These are phyloP conservation scores for Drosophila pseudoobscura DNA, from an alignment of 1,140 invertebrate species.

Conservation along the genomic window DNA sequence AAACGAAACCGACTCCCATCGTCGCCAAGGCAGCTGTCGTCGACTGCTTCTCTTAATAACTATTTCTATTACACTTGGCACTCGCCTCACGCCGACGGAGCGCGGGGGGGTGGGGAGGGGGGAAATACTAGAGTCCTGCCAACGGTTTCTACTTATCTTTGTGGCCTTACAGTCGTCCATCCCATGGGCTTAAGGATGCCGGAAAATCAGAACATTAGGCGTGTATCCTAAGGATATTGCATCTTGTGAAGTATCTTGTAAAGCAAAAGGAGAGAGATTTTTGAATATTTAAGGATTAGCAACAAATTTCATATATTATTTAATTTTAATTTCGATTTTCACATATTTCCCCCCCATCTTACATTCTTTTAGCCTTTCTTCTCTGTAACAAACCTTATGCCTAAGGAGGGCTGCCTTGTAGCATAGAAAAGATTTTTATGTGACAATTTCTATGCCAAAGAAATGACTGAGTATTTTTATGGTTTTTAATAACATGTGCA, in stretches of 20 bases:
- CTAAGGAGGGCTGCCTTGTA: conserved; percentile 7
- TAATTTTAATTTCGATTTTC: too few species aligned
- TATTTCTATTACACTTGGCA: conserved; percentile 79
- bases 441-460: conserved; percentile 20
- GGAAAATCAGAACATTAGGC: conserved; percentile 13
- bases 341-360: neutral
- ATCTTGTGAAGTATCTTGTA: neutral
- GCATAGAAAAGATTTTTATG: conserved; percentile 23
- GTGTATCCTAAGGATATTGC: neutral
- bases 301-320: too few species aligned
- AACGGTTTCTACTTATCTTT: conserved; percentile 72
- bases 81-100: conserved; percentile 58
- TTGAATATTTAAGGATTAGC: too few species aligned
- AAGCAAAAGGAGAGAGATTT: neutral
- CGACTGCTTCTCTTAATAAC: conserved; percentile 67
- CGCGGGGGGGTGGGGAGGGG: conserved; percentile 1
- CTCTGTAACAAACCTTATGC: conserved; percentile 2
- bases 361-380: too few species aligned
- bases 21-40: conserved; percentile 35
- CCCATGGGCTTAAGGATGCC: conserved; percentile 32
- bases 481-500: conserved; percentile 14
- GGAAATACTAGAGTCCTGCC: conserved; percentile 35
- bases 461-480: conserved; percentile 11
- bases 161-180: conserved; percentile 13
- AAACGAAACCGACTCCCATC: conserved; percentile 36